Evolutionary conservation across 53 echinoderm and acorn worm genomes (phyloP).

Genomic region (Mesocentrotus franciscanus): DNA sequence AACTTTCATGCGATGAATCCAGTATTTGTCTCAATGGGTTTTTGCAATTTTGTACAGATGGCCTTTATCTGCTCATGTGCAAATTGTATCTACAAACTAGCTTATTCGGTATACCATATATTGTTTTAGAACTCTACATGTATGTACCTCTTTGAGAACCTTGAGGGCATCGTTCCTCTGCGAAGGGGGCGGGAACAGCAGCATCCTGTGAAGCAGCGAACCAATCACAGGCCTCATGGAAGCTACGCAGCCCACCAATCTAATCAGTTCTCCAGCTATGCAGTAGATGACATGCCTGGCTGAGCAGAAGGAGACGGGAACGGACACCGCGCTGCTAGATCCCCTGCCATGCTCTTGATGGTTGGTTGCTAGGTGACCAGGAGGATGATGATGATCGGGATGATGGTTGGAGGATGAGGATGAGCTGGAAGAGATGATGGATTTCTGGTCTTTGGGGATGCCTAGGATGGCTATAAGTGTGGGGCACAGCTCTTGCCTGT

Average conservation of each 20-base stretch:
- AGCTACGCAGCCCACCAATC: slow-evolving; percentile 89
- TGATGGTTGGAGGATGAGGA: slow-evolving; percentile 53
- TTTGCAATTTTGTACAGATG: no score
- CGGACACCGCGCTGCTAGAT: slow-evolving; percentile 84
- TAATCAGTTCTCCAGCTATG: slow-evolving; percentile 87
- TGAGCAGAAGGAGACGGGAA: slow-evolving; percentile 76
- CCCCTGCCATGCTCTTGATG: slow-evolving; percentile 92
- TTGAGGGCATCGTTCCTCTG: slow-evolving; percentile 96
- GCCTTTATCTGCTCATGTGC: no score
- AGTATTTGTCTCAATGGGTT: no score
- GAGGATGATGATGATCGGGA: not conserved
- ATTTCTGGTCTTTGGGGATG: slow-evolving; percentile 92
- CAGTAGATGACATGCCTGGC: slow-evolving; percentile 88
- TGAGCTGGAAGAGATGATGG: slow-evolving; percentile 80
- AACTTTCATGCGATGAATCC: no score
- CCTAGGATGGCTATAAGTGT: slow-evolving; percentile 95
- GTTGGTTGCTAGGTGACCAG: slow-evolving; percentile 65
- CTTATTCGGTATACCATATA: no score
- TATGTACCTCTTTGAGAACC: slow-evolving; percentile 94
- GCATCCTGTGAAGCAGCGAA: slow-evolving; percentile 90
- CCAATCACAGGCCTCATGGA: slow-evolving; percentile 94
- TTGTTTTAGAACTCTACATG: no score
- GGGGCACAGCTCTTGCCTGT: slow-evolving; percentile 96
- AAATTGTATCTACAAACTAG: no score
- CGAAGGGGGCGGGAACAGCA: slow-evolving; percentile 92